Evolutionary conservation across 1,140 invertebrate genomes (phyloP), one percentile per base, ranked within the genome.

Genomic region (Caenorhabditis brenneri): DNA sequence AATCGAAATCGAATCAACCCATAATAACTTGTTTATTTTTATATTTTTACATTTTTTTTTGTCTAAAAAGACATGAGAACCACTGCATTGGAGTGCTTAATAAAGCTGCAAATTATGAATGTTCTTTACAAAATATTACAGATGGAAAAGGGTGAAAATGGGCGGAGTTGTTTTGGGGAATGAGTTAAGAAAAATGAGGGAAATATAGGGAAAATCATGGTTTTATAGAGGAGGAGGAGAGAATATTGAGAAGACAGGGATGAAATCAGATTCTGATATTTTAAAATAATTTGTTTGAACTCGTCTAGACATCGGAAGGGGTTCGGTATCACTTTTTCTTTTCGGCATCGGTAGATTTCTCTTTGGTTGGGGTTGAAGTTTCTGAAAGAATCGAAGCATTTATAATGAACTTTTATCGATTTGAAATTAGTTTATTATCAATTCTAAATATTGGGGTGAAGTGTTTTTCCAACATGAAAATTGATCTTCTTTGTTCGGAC

Each of bases 1-100:
- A 65, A 65, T 65, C 58, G 58, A 74, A 74, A 74, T 74, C 65
- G 65, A 74, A 74, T 74, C 33, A 74, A 22, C 36, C 15, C 36
- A 74, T 74, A 74, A 46, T 65, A 65, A 36, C 58, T 65, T 65
- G 58, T 74, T 31, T 74, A 22, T 74, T 24, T 31, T 12, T 46
- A n/a, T 74, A 36, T 3, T 42, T 27, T 9, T 27, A 36, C 29
- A 58, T 65, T 29, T 27, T 29, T 10, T 36, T 36, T 65, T 31
- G n/a, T 65, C 16, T 7, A 65, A 65, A 65, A 51, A 51, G 49
- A 51, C 15, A 51, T 51, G 29, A 65, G 36, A 33, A 65, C 33
- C 53, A 74, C 36, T 74, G 65, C 65, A n/a, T 42, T 74, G 33
- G 36, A 42, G 36, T n/a, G 31, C n/a, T 39, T 24, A 74, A 74